Evolutionary conservation across 1,140 invertebrate species (phyloP).

Genomic region (Tyrophagus putrescentiae): DNA sequence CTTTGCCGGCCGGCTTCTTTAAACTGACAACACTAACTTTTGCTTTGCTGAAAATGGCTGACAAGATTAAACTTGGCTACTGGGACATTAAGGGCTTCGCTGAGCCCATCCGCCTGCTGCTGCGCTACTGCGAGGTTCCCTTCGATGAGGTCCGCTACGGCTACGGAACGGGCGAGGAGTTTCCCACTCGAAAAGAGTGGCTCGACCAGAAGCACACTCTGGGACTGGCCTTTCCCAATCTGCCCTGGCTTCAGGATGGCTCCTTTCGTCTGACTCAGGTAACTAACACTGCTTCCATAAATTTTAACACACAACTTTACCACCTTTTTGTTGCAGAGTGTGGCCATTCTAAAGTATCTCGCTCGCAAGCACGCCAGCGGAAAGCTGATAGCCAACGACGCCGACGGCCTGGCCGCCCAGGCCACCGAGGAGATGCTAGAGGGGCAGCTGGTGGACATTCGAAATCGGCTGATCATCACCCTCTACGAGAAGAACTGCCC

Average conservation of each 20-base stretch:
- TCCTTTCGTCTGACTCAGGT: slow-evolving; percentile 26
- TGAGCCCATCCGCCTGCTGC: slow-evolving; percentile 53
- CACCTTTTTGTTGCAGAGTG: slow-evolving; percentile 33
- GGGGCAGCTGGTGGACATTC: slow-evolving; percentile 37
- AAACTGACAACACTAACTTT: no score
- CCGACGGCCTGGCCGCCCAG: slow-evolving; percentile 34
- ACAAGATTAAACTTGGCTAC: slow-evolving; percentile 40
- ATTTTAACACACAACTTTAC: neutral
- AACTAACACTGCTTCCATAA: no score
- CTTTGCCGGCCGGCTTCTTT: no score
- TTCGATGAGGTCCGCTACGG: slow-evolving; percentile 47
- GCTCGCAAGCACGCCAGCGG: slow-evolving; percentile 30
- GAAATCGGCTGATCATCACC: slow-evolving; percentile 31
- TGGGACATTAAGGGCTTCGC: slow-evolving; percentile 51
- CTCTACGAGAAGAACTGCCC: slow-evolving; percentile 18
- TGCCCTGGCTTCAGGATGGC: slow-evolving; percentile 28
- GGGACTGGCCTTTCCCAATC: slow-evolving; percentile 33
- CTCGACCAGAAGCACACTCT: slow-evolving; percentile 29
- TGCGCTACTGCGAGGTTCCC: slow-evolving; percentile 48
- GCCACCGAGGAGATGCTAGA: slow-evolving; percentile 36
- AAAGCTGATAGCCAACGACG: slow-evolving; percentile 26
- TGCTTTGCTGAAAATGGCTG: slow-evolving; percentile 30
- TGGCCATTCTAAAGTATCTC: slow-evolving; percentile 39
- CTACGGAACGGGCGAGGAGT: slow-evolving; percentile 24
- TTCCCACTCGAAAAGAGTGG: slow-evolving; percentile 28